Conservation (phyloP, 2,888 invertebrate genomes). For the Polydrusus pterygomalis region DNA sequence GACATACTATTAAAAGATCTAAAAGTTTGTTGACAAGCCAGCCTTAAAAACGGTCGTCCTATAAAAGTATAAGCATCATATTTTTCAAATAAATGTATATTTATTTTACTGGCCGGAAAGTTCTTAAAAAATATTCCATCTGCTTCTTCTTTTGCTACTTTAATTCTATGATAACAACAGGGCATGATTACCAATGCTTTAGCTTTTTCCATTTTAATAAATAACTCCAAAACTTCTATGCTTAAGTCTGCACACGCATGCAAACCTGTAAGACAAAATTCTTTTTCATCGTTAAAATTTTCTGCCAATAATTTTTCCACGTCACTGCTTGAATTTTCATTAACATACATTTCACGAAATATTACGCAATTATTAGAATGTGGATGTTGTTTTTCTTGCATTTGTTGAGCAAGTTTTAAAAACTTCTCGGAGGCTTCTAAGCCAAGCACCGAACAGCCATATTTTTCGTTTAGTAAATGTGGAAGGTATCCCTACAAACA, state of each 20-base stretch:
- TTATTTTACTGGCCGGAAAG: slow-evolving; percentile 79
- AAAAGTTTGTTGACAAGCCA: slow-evolving; percentile 82
- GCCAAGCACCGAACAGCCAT: slow-evolving; percentile 79
- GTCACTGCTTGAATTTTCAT: slow-evolving; percentile 72
- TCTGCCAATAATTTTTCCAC: slow-evolving; percentile 61
- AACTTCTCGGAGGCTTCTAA: slow-evolving; percentile 78
- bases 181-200: slow-evolving; percentile 80
- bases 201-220: slow-evolving; percentile 75
- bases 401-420: slow-evolving; percentile 75
- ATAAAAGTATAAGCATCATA: slow-evolving; percentile 72
- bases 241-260: slow-evolving; percentile 88
- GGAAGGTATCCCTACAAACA: slow-evolving; percentile 82
- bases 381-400: slow-evolving; percentile 76
- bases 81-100: slow-evolving; percentile 70
- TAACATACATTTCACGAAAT: slow-evolving; percentile 77
- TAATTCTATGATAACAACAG: slow-evolving; percentile 87
- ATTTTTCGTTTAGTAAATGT: slow-evolving; percentile 77
- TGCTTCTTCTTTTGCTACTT: slow-evolving; percentile 59
- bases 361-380: slow-evolving; percentile 75
- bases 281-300: slow-evolving; percentile 47
- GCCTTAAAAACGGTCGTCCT: slow-evolving; percentile 79
- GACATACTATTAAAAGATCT: slow-evolving; percentile 74
- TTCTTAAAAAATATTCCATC: slow-evolving; percentile 73
- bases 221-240: slow-evolving; percentile 79
- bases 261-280: slow-evolving; percentile 76